Evolutionary conservation across 1,140 invertebrate species (phyloP).

Genomic region (Ips nitidus): DNA sequence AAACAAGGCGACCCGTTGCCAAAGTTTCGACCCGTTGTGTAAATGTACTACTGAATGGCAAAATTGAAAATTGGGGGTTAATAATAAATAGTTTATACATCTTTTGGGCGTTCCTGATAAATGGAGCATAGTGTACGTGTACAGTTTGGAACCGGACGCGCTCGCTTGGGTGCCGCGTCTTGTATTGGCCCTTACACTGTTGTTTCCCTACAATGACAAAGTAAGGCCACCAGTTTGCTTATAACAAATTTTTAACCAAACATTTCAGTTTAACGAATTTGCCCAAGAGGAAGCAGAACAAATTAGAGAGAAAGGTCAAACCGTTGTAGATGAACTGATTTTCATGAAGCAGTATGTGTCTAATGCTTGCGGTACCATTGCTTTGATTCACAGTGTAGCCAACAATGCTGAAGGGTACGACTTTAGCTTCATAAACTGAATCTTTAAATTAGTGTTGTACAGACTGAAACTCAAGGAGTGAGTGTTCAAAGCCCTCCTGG

Average conservation of each 20-base stretch:
- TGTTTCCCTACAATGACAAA: slow-evolving; percentile 82
- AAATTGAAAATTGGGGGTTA: too few species aligned
- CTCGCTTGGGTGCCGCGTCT: slow-evolving; percentile 83
- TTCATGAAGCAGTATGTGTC: slow-evolving; percentile 90
- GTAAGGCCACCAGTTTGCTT: slow-evolving; percentile 54
- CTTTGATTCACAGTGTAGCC: slow-evolving; percentile 81
- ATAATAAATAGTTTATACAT: slow-evolving; percentile 78
- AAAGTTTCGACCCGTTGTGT: too few species aligned
- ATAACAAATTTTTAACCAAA: slow-evolving; percentile 24
- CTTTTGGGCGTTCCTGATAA: slow-evolving; percentile 78
- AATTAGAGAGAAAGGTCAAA: slow-evolving; percentile 63
- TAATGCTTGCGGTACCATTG: slow-evolving; percentile 96
- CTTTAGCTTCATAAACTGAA: background rate
- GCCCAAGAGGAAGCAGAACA: slow-evolving; percentile 65
- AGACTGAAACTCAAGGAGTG: slow-evolving; percentile 73
- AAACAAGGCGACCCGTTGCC: too few species aligned
- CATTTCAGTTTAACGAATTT: slow-evolving; percentile 61
- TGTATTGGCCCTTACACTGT: slow-evolving; percentile 78
- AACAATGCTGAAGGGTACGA: slow-evolving; percentile 67
- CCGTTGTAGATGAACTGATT: slow-evolving; percentile 69
- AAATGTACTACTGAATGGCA: too few species aligned
- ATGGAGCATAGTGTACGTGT: slow-evolving; percentile 86
- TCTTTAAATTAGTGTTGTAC: slow-evolving; percentile 35
- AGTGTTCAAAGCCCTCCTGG: slow-evolving; percentile 76
- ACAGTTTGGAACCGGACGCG: slow-evolving; percentile 82